Base-by-base conservation (phyloP, 1,140 invertebrate genomes). In the Neocloeon triangulifer region DNA sequence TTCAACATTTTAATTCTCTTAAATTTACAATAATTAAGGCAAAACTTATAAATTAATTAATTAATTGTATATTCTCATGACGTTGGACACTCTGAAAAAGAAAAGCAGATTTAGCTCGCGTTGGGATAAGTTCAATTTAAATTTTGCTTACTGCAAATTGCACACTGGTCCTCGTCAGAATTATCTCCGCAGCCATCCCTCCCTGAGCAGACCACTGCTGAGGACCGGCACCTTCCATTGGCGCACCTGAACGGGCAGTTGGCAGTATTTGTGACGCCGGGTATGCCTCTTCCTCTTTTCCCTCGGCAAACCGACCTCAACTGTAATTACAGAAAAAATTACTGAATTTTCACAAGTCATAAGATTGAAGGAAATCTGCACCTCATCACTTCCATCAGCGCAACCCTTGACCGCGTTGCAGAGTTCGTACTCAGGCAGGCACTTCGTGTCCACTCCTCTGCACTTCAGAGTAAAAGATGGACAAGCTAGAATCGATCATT, bases 161-260 rank as follows among this genome's bases (percentile, higher is more conserved):
- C 61, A 50, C 84, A 89, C 36, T 66, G 64, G 21, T 64, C 64
- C 54, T 89, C 84, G 48, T 89, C 84, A 25, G 70, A 77, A 38
- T 74, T 75, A 59, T 89, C 82, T 5, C 82, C 82, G 46, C 84
- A 88, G 18, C 82, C 82, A 49, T 88, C 81, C 8, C 73, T 59
- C 6, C 81, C 82, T 8, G 76, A 84, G 50, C 81, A 88, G 2
- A 76, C 66, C 30, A 86, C 77, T 0, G 81, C 80, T 9, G 75
- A 74, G 15, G 79, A 84, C 34, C 84, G 61, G 48, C 84, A 89
- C 26, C 77, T 60, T 1, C 80, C 79, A 50, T 88, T 88, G 27
- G 62, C 65, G 50, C 84, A 91, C 30, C 72, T 62, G 43, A 81
- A 66, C 7, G 78, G 79, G 44, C 79, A 86, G 37, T 49, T 48